These are phyloP conservation scores for Zaprionus lineosus DNA, from an alignment of 2,888 invertebrate species.

Conservation along the genomic window DNA sequence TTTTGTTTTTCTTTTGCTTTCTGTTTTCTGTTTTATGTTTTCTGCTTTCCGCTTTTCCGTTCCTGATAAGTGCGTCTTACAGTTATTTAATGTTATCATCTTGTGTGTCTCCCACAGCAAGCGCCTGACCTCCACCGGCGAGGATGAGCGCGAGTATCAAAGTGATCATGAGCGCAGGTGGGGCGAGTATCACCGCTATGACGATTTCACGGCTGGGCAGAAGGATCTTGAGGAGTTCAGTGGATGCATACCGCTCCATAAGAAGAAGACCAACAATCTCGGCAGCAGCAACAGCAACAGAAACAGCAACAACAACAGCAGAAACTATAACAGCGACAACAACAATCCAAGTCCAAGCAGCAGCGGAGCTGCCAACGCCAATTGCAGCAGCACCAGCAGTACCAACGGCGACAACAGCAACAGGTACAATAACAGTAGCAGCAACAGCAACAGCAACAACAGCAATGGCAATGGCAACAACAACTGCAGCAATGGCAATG, in stretches of 20 bases:
- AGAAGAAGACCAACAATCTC: slow-evolving; percentile 79
- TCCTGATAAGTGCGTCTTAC: no score
- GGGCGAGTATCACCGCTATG: slow-evolving; percentile 82
- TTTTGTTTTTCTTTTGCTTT: no score
- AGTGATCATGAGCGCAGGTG: slow-evolving; percentile 83
- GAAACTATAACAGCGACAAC: slow-evolving; percentile 9
- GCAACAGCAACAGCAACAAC: slow-evolving; percentile 15
- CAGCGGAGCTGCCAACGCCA: slow-evolving; percentile 72
- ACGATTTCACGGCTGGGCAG: slow-evolving; percentile 82
- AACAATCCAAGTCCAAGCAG: slow-evolving; percentile 30
- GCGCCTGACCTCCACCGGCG: slow-evolving; percentile 82
- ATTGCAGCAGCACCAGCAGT: slow-evolving; percentile 65
- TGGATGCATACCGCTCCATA: slow-evolving; percentile 82
- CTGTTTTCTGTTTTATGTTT: no score
- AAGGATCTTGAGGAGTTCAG: slow-evolving; percentile 83
- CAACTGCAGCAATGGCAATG: slow-evolving; percentile 10
- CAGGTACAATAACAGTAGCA: slow-evolving; percentile 23
- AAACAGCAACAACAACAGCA: slow-evolving; percentile 22
- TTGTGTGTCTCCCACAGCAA: slow-evolving; percentile 70
- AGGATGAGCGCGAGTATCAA: slow-evolving; percentile 82
- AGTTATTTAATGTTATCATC: no score
- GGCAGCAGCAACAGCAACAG: slow-evolving; percentile 65
- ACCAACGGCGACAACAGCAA: slow-evolving; percentile 64
- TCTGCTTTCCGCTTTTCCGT: no score
- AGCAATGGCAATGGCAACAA: slow-evolving; percentile 48